Evolutionary conservation across 1,140 invertebrate species (phyloP).

Genomic region (Brachionus koreanus): DNA sequence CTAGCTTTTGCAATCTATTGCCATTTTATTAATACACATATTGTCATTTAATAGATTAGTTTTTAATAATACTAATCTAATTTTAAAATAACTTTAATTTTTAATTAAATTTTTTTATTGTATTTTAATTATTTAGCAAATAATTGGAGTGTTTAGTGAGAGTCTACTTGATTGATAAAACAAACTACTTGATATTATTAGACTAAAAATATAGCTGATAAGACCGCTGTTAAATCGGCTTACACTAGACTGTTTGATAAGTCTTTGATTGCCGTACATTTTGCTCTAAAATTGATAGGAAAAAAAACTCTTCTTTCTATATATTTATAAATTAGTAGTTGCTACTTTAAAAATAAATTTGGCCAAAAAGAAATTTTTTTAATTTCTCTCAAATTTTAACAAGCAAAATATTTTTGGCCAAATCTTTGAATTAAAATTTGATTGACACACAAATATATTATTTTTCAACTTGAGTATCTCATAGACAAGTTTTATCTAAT

Average conservation of each 20-base stretch:
- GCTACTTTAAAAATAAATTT: neutral
- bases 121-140: neutral
- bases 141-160: neutral
- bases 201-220: neutral
- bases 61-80: slow-evolving; percentile 7
- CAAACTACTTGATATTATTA: neutral
- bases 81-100: neutral
- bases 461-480: neutral
- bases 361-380: too few relatives aligned
- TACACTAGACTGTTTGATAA: neutral
- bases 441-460: neutral
- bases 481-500: neutral
- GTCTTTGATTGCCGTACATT: neutral
- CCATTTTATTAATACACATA: neutral
- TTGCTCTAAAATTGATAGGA: neutral
- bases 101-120: slow-evolving; percentile 11
- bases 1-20: neutral
- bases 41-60: neutral
- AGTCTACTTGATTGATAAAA: neutral
- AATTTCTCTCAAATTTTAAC: neutral
- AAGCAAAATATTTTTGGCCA: neutral
- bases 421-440: neutral
- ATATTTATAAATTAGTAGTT: neutral
- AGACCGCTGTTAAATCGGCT: neutral
- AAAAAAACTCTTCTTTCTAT: neutral